Conservation (phyloP, 2,888 invertebrate genomes). For the Torymus texanus region DNA sequence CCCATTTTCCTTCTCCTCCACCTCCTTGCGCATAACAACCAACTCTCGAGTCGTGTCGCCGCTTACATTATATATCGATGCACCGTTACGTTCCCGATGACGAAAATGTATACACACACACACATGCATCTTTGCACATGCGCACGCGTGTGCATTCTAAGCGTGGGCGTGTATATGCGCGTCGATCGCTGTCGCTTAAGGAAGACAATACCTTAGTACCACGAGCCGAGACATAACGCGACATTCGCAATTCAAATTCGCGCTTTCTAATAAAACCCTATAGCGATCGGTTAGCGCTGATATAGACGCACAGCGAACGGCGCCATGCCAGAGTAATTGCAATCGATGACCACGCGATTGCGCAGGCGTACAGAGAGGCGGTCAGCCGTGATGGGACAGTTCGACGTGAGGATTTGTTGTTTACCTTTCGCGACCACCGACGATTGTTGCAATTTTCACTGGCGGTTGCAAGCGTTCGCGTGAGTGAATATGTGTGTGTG, state of each 20-base stretch:
- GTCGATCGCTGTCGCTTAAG: constrained; percentile 27
- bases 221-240: background rate
- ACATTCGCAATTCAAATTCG: constrained; percentile 37
- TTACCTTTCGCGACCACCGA: background rate
- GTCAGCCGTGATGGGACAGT: background rate
- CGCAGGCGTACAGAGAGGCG: background rate
- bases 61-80: too few relatives aligned
- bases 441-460: constrained; percentile 19
- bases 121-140: background rate
- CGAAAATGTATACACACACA: background rate
- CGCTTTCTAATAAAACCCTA: constrained; percentile 47
- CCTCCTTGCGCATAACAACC: too few relatives aligned
- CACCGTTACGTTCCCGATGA: background rate
- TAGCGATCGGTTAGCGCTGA: constrained; percentile 1
- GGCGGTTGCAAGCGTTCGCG: background rate
- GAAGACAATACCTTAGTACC: constrained; percentile 30
- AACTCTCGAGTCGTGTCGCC: too few relatives aligned
- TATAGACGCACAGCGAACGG: background rate
- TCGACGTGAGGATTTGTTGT: constrained; percentile 30
- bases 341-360: constrained; percentile 20
- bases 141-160: constrained; percentile 11
- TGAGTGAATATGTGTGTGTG: too few relatives aligned
- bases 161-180: background rate
- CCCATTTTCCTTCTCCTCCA: too few relatives aligned
- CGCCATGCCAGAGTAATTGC: constrained; percentile 21